These are phyloP conservation scores for Luehdorfia chinensis DNA, from an alignment of 1,140 invertebrate species.

Conservation along the genomic window DNA sequence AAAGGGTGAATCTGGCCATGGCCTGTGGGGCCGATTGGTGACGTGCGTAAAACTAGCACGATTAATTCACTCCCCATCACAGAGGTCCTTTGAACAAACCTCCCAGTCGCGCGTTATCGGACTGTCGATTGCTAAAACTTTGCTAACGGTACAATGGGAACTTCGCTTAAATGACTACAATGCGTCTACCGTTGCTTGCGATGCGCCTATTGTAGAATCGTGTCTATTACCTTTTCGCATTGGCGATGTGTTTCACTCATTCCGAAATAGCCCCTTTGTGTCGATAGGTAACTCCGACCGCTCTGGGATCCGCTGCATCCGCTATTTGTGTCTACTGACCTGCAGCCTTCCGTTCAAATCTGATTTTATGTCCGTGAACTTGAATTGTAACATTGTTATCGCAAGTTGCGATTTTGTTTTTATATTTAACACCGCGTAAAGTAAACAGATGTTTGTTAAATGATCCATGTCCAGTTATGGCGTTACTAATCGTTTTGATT, in stretches of 20 bases:
- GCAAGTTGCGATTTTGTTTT: not conserved
- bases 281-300: not conserved
- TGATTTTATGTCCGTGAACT: slow-evolving; percentile 1
- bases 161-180: slow-evolving; percentile 59
- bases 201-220: slow-evolving; percentile 44
- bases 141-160: slow-evolving; percentile 52
- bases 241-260: slow-evolving; percentile 15
- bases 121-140: slow-evolving; percentile 63
- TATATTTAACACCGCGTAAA: too few species aligned
- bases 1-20: too few species aligned
- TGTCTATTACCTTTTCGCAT: slow-evolving; percentile 32
- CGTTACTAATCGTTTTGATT: too few species aligned
- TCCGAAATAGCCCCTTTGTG: slow-evolving; percentile 15
- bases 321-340: slow-evolving; percentile 14
- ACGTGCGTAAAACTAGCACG: slow-evolving; percentile 30
- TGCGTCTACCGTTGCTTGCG: slow-evolving; percentile 41
- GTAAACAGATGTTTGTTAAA: too few species aligned
- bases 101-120: slow-evolving; percentile 48
- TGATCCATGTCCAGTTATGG: too few species aligned
- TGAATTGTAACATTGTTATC: not conserved
- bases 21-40: slow-evolving; percentile 1
- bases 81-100: slow-evolving; percentile 61
- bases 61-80: slow-evolving; percentile 49
- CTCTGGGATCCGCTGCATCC: not conserved
- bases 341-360: slow-evolving; percentile 8